A percentile compares a stretch with the other conserved stretches of the same genome.
These are phyloP conservation scores for Artemia franciscana DNA, from an alignment of 1,140 invertebrate species.

Conservation along the genomic window DNA sequence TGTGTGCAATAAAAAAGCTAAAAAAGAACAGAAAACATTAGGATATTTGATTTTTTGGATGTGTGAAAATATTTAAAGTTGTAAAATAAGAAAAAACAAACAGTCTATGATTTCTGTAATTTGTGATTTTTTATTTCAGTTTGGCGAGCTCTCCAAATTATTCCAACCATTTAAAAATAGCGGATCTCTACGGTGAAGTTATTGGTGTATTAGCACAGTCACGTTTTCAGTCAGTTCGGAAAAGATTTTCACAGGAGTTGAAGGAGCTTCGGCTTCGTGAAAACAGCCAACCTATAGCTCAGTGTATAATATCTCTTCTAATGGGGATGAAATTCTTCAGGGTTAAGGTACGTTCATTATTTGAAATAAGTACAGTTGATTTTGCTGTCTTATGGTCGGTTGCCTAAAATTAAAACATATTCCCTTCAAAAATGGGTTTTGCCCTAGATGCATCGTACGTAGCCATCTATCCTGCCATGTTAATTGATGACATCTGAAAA, in stretches of 20 bases:
- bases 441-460: too few relatives aligned
- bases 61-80: too few relatives aligned
- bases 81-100: too few relatives aligned
- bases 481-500: too few relatives aligned
- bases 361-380: neutral
- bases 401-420: too few relatives aligned
- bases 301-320: conserved; percentile 84
- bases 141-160: conserved; percentile 49
- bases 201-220: conserved; percentile 88
- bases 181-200: conserved; percentile 94
- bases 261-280: conserved; percentile 70
- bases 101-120: too few relatives aligned
- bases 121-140: too few relatives aligned
- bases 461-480: too few relatives aligned
- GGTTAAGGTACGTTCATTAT: conserved; percentile 40
- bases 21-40: too few relatives aligned
- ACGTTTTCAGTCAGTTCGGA: conserved; percentile 72
- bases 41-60: too few relatives aligned
- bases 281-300: conserved; percentile 62
- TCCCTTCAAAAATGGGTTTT: too few relatives aligned
- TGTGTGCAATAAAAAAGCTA: too few relatives aligned
- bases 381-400: neutral
- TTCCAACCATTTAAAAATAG: conserved; percentile 81
- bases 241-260: conserved; percentile 75
- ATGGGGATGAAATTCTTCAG: conserved; percentile 99